phyloP scores from a whole-genome alignment of 2,113 vertebrate genomes.

The Salvelinus fontinalis region DNA sequence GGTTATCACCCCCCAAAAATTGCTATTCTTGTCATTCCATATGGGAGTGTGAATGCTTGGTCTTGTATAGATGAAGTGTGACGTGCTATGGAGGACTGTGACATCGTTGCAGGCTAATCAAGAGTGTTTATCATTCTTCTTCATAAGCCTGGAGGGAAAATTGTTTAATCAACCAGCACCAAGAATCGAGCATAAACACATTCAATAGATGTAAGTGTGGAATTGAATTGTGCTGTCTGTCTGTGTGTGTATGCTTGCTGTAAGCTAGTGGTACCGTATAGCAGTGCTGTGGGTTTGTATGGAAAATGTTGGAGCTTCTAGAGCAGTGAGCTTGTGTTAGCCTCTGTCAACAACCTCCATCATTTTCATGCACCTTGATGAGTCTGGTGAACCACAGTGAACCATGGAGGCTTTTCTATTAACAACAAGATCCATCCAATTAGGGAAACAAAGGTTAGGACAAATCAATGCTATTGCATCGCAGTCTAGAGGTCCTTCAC shows the following conservation, averaged over 20 bases:
- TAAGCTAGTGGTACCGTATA: too few relatives aligned
- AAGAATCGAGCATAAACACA: background rate
- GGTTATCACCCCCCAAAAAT: constrained; percentile 47
- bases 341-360: constrained; percentile 68
- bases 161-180: constrained; percentile 12
- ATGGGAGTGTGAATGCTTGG: constrained; percentile 6
- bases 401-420: constrained; percentile 66
- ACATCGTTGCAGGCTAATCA: too few relatives aligned
- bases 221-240: background rate
- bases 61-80: constrained; percentile 17
- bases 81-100: too few relatives aligned
- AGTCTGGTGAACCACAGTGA: constrained; percentile 62
- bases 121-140: too few relatives aligned
- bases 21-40: constrained; percentile 49
- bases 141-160: too few relatives aligned
- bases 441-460: constrained; percentile 76
- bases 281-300: background rate
- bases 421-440: constrained; percentile 77
- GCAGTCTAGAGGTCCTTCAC: constrained; percentile 27
- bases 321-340: constrained; percentile 39
- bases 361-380: constrained; percentile 62
- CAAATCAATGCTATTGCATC: constrained; percentile 69
- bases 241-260: background rate
- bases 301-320: constrained; percentile 34
- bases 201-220: background rate